Conservation (phyloP, 2,797 vertebrate genomes). For the Pelobates cultripes region DNA sequence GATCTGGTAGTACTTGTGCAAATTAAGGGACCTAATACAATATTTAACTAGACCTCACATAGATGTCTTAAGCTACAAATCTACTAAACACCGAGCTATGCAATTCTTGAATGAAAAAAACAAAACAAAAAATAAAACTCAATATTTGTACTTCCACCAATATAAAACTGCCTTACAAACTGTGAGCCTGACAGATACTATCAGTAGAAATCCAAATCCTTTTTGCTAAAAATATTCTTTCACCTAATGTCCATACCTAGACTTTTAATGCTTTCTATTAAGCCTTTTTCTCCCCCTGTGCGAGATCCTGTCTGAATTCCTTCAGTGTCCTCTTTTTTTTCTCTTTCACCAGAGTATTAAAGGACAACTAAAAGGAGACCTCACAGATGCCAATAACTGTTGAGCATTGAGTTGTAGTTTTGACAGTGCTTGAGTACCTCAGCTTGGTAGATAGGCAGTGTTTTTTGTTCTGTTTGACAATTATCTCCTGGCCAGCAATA, state of each 20-base stretch:
- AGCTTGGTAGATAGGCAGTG: constrained; percentile 66
- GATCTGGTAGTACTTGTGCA: too few relatives aligned
- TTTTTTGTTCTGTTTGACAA: constrained; percentile 74
- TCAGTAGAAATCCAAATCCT: too few relatives aligned
- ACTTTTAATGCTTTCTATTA: background rate
- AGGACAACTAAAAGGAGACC: constrained; percentile 59
- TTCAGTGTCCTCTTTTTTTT: constrained; percentile 37
- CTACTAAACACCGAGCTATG: too few relatives aligned
- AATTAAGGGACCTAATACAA: too few relatives aligned
- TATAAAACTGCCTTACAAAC: too few relatives aligned
- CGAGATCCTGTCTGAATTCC: constrained; percentile 56
- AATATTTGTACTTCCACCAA: too few relatives aligned
- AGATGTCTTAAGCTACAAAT: too few relatives aligned
- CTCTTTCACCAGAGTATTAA: constrained; percentile 66
- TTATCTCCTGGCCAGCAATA: constrained; percentile 71
- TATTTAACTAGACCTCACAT: too few relatives aligned
- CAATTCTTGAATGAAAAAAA: too few relatives aligned
- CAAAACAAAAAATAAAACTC: too few relatives aligned
- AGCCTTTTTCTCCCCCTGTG: constrained; percentile 23
- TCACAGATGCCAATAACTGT: constrained; percentile 70
- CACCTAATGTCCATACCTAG: background rate
- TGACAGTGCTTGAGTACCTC: constrained; percentile 69
- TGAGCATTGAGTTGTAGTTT: constrained; percentile 76
- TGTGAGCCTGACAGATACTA: too few relatives aligned
- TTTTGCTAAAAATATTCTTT: background rate